Base-by-base conservation (phyloP, 2,888 invertebrate species). In the Bugula neritina region DNA sequence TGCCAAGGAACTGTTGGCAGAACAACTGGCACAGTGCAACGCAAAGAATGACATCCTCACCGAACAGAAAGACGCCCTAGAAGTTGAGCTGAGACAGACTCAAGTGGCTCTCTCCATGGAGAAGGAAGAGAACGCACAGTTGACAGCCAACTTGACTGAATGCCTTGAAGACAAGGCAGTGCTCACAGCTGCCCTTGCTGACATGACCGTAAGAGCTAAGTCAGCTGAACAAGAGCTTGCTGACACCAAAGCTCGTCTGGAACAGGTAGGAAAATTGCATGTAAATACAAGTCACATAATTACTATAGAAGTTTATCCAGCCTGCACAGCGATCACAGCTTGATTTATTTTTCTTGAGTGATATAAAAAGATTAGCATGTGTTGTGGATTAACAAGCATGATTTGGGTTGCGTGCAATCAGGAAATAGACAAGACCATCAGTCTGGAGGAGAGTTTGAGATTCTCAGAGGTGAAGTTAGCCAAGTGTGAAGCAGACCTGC, bases 391-490 rank as follows among this genome's bases (percentile, higher is more conserved):
- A n/a, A n/a, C n/a, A n/a, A n/a, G n/a, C n/a, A n/a, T n/a, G n/a
- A n/a, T n/a, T n/a, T n/a, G n/a, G n/a, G n/a, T n/a, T n/a, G n/a
- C n/a, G n/a, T n/a, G n/a, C 5, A 63, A 55, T 5, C 34, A 63
- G 63, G 63, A 63, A 34, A 63, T 31, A 13, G 63, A 27, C 63
- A 25, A n/a, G n/a, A n/a, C 63, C 13, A 63, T 63, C 31, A 10
- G 25, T 25, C 34, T 63, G 34, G 63, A 63, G n/a, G 63, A 63
- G 27, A 63, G 25, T 31, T 31, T 63, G 21, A 27, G 31, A 2
- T 63, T 63, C 63, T 25, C 63, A 10, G 17, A 63, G 27, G 31
- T 10, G 13, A 21, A 31, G 31, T n/a, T 63, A 10, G 29, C 27
- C 10, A 21, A 27, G 17, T 63, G 63, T 34, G 63, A 63, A 27